A percentile compares a stretch with the other conserved stretches of the same genome.
These are phyloP conservation scores for Chamaea fasciata DNA, from an alignment of 2,113 vertebrate species.

Conservation along the genomic window DNA sequence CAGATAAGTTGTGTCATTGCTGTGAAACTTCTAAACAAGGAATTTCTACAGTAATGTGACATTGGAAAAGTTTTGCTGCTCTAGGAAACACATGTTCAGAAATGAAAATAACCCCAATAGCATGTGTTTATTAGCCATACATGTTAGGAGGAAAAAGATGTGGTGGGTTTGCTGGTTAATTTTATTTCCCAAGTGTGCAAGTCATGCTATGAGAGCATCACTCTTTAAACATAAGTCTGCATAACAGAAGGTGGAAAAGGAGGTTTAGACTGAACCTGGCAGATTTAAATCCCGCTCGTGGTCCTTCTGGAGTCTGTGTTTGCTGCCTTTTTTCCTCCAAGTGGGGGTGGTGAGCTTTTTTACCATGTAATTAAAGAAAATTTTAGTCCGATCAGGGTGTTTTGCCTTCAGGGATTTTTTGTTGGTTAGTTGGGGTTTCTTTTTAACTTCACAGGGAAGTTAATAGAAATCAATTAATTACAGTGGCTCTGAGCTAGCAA, in stretches of 20 bases:
- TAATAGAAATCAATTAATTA: not conserved
- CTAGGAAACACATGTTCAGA: not conserved
- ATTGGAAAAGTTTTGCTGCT: not conserved
- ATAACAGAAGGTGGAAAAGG: not conserved
- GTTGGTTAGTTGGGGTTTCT: not conserved
- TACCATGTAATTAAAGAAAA: not conserved
- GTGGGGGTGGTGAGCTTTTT: not conserved
- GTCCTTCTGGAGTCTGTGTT: not conserved
- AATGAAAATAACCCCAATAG: not conserved
- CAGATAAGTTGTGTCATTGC: not conserved
- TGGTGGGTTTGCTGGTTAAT: not conserved
- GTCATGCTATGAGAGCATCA: not conserved
- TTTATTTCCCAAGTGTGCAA: not conserved
- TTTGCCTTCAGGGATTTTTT: not conserved
- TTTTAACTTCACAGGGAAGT: not conserved
- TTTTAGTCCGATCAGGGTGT: not conserved
- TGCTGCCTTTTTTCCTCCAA: accelerated
- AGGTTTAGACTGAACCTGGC: not conserved
- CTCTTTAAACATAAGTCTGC: not conserved
- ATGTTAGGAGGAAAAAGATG: not conserved
- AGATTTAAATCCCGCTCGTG: not conserved
- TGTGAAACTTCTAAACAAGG: not conserved
- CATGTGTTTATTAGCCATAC: not conserved
- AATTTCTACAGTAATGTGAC: not conserved
- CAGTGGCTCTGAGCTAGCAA: not conserved